Conservation (phyloP, 2,797 vertebrate species). For the Pelochelys cantorii region DNA sequence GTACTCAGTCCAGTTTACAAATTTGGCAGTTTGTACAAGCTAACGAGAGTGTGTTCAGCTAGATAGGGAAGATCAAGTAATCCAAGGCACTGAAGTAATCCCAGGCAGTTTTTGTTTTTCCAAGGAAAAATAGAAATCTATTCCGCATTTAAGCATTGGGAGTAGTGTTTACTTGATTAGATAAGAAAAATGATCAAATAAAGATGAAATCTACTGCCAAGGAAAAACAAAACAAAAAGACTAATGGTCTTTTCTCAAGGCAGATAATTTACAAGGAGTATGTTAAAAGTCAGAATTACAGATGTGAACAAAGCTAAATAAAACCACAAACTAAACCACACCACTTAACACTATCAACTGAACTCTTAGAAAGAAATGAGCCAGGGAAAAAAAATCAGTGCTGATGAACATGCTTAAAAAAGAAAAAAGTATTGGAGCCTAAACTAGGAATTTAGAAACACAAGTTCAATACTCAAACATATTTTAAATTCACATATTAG, state of each 20-base stretch:
- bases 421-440: too few relatives aligned
- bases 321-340: background rate
- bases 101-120: background rate
- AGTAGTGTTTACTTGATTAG: background rate
- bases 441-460: background rate
- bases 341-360: background rate
- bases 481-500: background rate
- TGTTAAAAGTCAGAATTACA: background rate
- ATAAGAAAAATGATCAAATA: background rate
- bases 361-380: background rate
- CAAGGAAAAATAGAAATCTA: background rate
- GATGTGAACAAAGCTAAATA: background rate
- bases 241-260: background rate
- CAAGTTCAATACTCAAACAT: background rate
- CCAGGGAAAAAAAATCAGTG: background rate
- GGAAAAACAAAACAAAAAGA: too few relatives aligned
- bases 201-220: background rate
- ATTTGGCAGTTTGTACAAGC: background rate
- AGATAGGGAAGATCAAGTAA: background rate
- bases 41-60: accelerated
- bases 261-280: background rate
- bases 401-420: background rate
- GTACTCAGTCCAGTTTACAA: background rate
- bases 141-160: background rate
- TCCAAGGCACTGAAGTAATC: background rate